A percentile compares a stretch with the other conserved stretches of the same genome.
Evolutionary conservation across 2,113 vertebrate species (phyloP).

Genomic region (Macroglossus sobrinus): DNA sequence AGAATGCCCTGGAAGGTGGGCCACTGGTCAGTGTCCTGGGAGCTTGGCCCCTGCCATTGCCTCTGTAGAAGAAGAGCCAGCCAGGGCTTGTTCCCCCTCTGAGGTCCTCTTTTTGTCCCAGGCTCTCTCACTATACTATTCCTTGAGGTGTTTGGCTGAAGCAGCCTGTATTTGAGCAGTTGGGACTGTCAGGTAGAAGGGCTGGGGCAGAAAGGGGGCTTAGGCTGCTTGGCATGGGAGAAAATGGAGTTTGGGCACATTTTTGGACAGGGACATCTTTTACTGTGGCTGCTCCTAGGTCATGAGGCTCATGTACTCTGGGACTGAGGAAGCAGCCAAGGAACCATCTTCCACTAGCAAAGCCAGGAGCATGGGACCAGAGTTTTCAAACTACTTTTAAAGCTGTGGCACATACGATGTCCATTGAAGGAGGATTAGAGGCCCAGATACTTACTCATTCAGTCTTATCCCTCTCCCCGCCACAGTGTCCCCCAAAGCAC

Average conservation of each 20-base stretch:
- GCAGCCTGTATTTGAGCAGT: neutral
- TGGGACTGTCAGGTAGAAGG: neutral
- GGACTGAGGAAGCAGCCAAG: neutral
- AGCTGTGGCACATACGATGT: neutral
- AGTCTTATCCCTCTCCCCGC: neutral
- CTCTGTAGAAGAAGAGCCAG: neutral
- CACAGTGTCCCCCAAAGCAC: neutral
- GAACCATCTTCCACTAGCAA: neutral
- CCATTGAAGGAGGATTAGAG: neutral
- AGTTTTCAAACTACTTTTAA: neutral
- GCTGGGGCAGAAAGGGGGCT: neutral
- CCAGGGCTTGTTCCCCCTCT: neutral
- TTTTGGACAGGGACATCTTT: neutral
- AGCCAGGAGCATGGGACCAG: neutral
- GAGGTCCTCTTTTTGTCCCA: neutral
- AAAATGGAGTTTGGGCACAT: neutral
- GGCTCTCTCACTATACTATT: neutral
- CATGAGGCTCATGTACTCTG: neutral
- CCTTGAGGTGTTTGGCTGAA: neutral
- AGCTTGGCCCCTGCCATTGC: neutral
- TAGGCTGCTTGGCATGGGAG: neutral
- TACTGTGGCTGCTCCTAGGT: neutral
- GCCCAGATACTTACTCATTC: neutral
- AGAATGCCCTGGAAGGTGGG: neutral
- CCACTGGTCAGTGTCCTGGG: neutral